Base-by-base conservation (phyloP, 2,888 invertebrate species). In the Syrista parreyssii region DNA sequence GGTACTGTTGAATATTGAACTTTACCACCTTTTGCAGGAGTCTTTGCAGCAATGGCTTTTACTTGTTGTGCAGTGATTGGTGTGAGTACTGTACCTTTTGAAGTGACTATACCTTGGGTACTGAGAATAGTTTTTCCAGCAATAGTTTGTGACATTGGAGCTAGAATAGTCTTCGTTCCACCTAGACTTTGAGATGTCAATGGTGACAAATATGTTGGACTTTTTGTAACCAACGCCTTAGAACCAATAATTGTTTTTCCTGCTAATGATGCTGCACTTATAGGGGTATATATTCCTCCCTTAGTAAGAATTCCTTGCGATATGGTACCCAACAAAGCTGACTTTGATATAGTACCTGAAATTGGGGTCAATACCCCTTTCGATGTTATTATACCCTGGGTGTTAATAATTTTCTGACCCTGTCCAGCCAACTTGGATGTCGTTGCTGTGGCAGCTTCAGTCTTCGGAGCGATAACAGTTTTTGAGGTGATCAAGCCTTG, bases 301-400 rank as follows among this genome's bases (percentile, higher is more conserved):
- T 90, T 89, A 0, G 87, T 87, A 1, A 89, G 36, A 72, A 88
- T 86, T 69, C 87, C 87, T 77, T 87, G 87, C 12, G 89, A 82
- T 23, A 88, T 73, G 6, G 84, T 86, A 11, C 87, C 84, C 11
- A 89, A 69, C 30, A 89, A 55, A 6, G 85, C 80, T 3, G 88
- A 82, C 76, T 89, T 89, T 2, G 83, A 78, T 6, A 88, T 83
- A 31, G 85, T 79, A 68, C 86, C 87, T 72, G 88, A 79, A 75
- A 93, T 92, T 12, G 93, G 92, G 76, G 93, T 93, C 11, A 90
- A 76, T 55, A 91, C 88, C 15, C 90, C 89, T 82, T 91, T 90
- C 11, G 90, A 88, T 12, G 91, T 86, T 74, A 90, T 86, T 78
- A 90, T 86, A 55, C 89, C 88, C 78, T 90, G 91, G 0, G 89